These are phyloP conservation scores for Triplophysa yarkandensis DNA, from an alignment of 2,797 vertebrate genomes.

Conservation along the genomic window DNA sequence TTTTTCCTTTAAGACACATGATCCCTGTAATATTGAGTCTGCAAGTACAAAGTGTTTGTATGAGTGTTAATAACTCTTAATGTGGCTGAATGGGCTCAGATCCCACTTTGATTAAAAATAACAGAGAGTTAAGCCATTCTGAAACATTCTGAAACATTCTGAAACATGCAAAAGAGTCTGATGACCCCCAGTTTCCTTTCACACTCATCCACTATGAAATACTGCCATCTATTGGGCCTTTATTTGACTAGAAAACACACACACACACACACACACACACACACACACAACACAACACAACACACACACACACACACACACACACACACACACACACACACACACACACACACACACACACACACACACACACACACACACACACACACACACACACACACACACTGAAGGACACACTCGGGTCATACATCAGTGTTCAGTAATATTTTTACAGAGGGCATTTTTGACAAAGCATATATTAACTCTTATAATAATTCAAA, in stretches of 20 bases:
- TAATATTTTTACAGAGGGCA: not conserved
- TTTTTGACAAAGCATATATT: too few species aligned
- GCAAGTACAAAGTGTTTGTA: slow-evolving; percentile 45
- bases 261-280: too few species aligned
- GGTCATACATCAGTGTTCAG: not conserved
- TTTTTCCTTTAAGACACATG: slow-evolving; percentile 36
- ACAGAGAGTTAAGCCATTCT: slow-evolving; percentile 62
- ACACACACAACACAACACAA: too few species aligned
- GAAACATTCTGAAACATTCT: slow-evolving; percentile 56
- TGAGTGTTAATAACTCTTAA: slow-evolving; percentile 59
- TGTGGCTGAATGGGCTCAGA: slow-evolving; percentile 56
- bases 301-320: slow-evolving; percentile 3
- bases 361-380: not conserved
- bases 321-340: slow-evolving; percentile 28
- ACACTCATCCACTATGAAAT: slow-evolving; percentile 86
- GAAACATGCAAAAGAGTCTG: slow-evolving; percentile 59
- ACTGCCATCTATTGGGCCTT: slow-evolving; percentile 91
- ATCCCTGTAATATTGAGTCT: slow-evolving; percentile 31
- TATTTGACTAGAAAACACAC: slow-evolving; percentile 40
- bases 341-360: not conserved
- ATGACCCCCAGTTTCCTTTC: slow-evolving; percentile 54
- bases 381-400: not conserved
- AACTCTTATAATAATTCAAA: too few species aligned
- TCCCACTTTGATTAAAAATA: slow-evolving; percentile 66
- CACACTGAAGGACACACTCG: slow-evolving; percentile 21